Base-by-base conservation (phyloP, 2,888 invertebrate genomes). In the Dusona sp. region DNA sequence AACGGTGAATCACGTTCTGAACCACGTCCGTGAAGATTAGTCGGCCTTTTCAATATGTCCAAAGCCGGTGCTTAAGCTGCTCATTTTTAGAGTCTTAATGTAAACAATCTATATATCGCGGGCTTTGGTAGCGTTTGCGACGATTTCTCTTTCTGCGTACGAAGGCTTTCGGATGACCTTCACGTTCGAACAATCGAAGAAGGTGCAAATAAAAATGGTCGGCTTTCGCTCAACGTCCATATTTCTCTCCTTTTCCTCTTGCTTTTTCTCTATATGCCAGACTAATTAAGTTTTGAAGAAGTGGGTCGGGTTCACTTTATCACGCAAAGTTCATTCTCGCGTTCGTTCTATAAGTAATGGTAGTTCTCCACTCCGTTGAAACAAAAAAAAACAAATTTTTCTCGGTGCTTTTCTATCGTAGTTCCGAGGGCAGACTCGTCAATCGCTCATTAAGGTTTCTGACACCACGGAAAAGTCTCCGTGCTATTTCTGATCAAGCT, bases 251-350 rank as follows among this genome's bases (percentile, higher is more conserved):
- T 67, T 65, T 70, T 13, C 33, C 16, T 4, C 33, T 54, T 75
- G 13, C 70, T 51, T 70, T 29, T 70, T 79, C 64, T 57, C 45
- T 75, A 38, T 38, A 22, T 72, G 11, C 38, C 36, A 51, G 70
- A 82, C 61, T 79, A 85, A 85, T 70, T 82, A 61, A 75, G 51
- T 45, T 70, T 61, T 45, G 65, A 75, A 51, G 73, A 85, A 85
- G 54, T 79, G 79, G 85, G 85, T 79, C 82, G 85, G 64, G n/a
- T 68, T 61, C 64, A 16, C 64, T 73, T 38, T 64, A 68, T 83
- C 85, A 83, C 82, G 85, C 82, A 70, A 83, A 79, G 70, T 70
- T 85, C 75, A 57, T 74, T 79, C 74, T 73, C 84, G 61, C 65
- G 70, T 54, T 77, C 73, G 33, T 64, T 77, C 80, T 73, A 72